Percentiles rank a stretch among this genome's conserved stretches.
Evolutionary conservation across 2,888 invertebrate genomes (phyloP).

Genomic region (Heliconius ismenius): DNA sequence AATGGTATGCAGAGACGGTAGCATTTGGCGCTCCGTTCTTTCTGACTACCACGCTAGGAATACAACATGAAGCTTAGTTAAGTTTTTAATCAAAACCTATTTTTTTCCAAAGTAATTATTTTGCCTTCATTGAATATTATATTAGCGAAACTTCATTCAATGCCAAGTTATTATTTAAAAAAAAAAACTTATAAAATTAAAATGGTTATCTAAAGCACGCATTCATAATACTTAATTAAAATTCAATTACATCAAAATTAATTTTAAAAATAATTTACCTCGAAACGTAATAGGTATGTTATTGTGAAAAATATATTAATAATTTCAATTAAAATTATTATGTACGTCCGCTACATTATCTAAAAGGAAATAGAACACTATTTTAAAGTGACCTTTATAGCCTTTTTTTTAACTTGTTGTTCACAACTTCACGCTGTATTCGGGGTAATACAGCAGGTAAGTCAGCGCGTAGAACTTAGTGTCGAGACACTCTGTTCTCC

Average conservation of each 20-base stretch:
- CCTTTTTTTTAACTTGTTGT: neutral
- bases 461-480: no score
- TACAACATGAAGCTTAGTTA: no score
- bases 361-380: neutral
- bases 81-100: neutral
- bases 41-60: no score
- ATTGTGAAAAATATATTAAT: neutral
- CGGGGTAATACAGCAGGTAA: no score
- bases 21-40: no score
- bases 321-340: neutral
- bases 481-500: no score
- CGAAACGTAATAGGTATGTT: neutral
- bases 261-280: neutral
- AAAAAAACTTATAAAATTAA: neutral
- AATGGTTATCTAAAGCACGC: neutral
- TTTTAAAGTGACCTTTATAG: neutral
- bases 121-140: neutral
- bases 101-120: neutral
- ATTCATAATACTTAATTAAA: neutral
- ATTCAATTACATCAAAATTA: constrained; percentile 1
- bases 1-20: no score
- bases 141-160: neutral
- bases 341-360: neutral
- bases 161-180: neutral
- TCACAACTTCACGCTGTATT: no score